Conservation (phyloP, 2,888 invertebrate genomes). For the Pyrrhia umbra region DNA sequence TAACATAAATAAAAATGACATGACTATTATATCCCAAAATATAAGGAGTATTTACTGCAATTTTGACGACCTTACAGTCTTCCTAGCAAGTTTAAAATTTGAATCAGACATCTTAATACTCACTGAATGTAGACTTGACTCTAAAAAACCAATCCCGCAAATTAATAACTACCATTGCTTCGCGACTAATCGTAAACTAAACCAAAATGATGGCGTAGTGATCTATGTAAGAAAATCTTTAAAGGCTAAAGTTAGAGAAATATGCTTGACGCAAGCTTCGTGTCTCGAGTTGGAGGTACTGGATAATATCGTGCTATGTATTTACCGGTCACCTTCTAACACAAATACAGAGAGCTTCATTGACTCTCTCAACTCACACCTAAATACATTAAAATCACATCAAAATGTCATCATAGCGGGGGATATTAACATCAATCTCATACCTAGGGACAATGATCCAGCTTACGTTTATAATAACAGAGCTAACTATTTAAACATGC, state of each 20-base stretch:
- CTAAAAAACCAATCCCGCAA: constrained; percentile 6
- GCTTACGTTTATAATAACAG: constrained; percentile 20
- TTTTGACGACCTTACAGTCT: neutral
- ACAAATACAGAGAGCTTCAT: constrained; percentile 21
- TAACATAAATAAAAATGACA: constrained; percentile 2
- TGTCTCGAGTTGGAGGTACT: constrained; percentile 31
- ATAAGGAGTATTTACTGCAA: constrained; percentile 17
- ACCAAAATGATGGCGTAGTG: constrained; percentile 47
- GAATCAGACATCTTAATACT: neutral
- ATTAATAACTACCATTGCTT: neutral
- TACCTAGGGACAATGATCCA: constrained; percentile 4
- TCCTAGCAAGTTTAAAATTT: neutral
- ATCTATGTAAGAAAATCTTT: constrained; percentile 25
- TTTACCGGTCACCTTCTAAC: constrained; percentile 29
- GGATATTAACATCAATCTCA: constrained; percentile 23
- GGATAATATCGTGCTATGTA: constrained; percentile 24
- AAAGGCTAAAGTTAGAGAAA: constrained; percentile 33
- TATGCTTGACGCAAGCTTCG: constrained; percentile 36
- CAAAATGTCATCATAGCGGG: constrained; percentile 1
- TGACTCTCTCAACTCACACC: constrained; percentile 10
- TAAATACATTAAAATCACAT: neutral
- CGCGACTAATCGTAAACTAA: constrained; percentile 23
- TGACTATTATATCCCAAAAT: constrained; percentile 29
- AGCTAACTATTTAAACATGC: constrained; percentile 22
- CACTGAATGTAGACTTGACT: constrained; percentile 3